Conservation (phyloP, 2,113 vertebrate genomes). For the Tychaedon coryphoeus region DNA sequence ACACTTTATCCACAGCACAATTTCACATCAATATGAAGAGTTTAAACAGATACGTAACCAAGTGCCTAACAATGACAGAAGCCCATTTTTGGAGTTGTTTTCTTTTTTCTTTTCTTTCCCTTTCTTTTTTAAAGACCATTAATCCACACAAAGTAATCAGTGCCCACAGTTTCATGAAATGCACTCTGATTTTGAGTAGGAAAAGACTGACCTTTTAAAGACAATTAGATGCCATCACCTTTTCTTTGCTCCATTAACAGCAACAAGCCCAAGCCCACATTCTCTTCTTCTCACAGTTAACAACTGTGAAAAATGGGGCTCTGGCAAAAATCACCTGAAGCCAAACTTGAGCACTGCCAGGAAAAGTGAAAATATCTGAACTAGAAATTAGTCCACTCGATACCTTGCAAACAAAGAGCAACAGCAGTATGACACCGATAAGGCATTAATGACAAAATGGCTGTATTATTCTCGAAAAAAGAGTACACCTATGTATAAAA, state of each 20-base stretch:
- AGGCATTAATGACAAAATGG: conserved; percentile 66
- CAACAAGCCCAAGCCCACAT: background rate
- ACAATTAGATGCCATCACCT: conserved; percentile 12
- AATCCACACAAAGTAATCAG: conserved; percentile 13
- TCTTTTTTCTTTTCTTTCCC: background rate
- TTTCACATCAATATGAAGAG: conserved; percentile 71
- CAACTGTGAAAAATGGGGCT: conserved; percentile 45
- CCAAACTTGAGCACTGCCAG: conserved; percentile 4
- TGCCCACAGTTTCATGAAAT: background rate
- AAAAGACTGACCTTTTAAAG: conserved; percentile 19
- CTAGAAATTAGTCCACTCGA: background rate
- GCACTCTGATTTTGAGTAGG: background rate
- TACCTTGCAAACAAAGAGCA: conserved; percentile 40
- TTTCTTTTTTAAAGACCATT: background rate
- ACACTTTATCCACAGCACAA: conserved; percentile 75
- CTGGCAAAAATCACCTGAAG: conserved; percentile 34
- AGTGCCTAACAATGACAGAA: conserved; percentile 50
- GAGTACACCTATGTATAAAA: conserved; percentile 64
- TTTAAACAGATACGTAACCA: conserved; percentile 57
- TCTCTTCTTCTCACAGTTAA: conserved; percentile 4
- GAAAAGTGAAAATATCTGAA: conserved; percentile 1
- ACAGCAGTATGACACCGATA: conserved; percentile 56
- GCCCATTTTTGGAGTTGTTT: conserved; percentile 24
- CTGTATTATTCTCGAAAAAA: conserved; percentile 54
- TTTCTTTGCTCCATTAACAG: background rate